phyloP scores from a whole-genome alignment of 2,797 vertebrate species.

The Galaxias olidus region DNA sequence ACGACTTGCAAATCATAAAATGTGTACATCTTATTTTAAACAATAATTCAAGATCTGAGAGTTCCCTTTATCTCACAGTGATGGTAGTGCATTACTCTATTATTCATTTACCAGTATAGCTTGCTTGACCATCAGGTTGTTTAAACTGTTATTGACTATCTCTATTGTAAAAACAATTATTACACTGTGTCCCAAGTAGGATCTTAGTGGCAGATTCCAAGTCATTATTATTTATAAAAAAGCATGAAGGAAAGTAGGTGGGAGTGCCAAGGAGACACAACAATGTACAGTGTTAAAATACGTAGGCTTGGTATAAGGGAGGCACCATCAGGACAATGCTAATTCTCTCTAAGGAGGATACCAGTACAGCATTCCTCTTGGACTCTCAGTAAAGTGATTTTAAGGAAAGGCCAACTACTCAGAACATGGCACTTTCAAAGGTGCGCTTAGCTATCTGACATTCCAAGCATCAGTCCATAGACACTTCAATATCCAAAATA shows the following conservation, averaged over 20 bases:
- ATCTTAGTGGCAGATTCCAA: conserved; percentile 46
- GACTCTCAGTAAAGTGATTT: conserved; percentile 18
- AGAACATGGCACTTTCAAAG: conserved; percentile 15
- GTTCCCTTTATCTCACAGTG: conserved; percentile 70
- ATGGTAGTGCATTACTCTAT: conserved; percentile 49
- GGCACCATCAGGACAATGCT: conserved; percentile 48
- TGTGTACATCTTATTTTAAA: conserved; percentile 15
- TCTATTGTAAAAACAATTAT: conserved; percentile 15
- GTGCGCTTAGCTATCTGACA: conserved; percentile 43
- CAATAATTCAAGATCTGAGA: conserved; percentile 37
- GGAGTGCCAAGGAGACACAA: conserved; percentile 36
- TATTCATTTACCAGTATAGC: conserved; percentile 38
- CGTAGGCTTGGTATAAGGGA: conserved; percentile 35
- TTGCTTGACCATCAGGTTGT: conserved; percentile 19
- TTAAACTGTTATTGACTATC: conserved; percentile 23
- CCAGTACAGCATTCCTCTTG: conserved; percentile 2
- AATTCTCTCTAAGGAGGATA: conserved; percentile 31
- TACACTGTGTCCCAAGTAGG: conserved; percentile 40
- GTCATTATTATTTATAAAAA: conserved; percentile 42
- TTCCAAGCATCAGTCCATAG: conserved; percentile 35
- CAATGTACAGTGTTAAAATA: conserved; percentile 39
- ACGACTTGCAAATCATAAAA: conserved; percentile 37
- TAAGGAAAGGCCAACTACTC: conserved; percentile 34
- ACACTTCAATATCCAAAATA: conserved; percentile 62
- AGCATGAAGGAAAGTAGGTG: conserved; percentile 38